These are phyloP conservation scores for Steinernema feltiae DNA, from an alignment of 1,140 invertebrate genomes.

Conservation along the genomic window DNA sequence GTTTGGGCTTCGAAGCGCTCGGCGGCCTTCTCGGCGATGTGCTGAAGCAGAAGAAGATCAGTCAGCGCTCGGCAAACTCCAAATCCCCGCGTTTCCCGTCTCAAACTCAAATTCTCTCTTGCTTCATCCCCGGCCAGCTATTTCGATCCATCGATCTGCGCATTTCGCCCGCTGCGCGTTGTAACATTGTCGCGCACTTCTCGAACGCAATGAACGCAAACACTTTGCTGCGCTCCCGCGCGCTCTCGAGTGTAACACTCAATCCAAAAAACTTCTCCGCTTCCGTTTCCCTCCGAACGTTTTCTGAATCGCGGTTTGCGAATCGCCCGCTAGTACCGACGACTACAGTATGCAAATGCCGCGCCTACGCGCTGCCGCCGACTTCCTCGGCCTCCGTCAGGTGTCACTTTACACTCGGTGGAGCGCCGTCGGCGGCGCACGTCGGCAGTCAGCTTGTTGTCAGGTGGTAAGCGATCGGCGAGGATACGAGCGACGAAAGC, in stretches of 20 bases:
- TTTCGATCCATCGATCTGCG: neutral
- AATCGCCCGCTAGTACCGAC: too few species aligned
- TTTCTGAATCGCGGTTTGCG: too few species aligned
- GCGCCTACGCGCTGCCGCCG: neutral
- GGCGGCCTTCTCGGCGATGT: constrained; percentile 75
- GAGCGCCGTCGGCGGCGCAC: neutral
- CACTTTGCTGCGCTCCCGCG: neutral
- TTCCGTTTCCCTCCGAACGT: neutral
- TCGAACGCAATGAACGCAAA: neutral
- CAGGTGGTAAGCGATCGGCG: neutral
- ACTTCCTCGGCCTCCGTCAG: neutral
- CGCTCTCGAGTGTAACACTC: constrained; percentile 1
- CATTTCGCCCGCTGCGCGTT: neutral
- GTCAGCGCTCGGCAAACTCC: neutral
- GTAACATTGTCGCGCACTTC: constrained; percentile 14
- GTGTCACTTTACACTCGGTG: constrained; percentile 1
- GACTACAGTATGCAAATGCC: constrained; percentile 6
- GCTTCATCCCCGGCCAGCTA: too few species aligned
- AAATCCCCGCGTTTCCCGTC: neutral
- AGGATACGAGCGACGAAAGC: neutral
- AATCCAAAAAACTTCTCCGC: neutral
- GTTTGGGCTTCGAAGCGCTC: constrained; percentile 83
- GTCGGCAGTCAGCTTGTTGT: too few species aligned
- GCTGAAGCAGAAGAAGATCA: constrained; percentile 57
- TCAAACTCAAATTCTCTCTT: too few species aligned